Evolutionary conservation across 2,888 invertebrate genomes (phyloP), one percentile per base, ranked within the genome.

Genomic region (Poecilus cupreus): DNA sequence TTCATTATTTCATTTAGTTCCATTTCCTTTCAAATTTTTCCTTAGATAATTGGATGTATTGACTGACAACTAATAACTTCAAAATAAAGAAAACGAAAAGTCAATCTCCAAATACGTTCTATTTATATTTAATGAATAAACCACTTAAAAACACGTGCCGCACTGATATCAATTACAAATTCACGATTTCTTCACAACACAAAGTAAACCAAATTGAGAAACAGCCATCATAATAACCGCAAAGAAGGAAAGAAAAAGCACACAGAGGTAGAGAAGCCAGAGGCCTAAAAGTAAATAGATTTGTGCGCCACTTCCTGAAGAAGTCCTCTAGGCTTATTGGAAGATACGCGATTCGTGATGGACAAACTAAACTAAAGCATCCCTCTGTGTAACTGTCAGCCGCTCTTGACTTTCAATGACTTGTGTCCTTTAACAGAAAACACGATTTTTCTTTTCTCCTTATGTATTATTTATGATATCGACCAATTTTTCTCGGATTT

Each of bases 371-470:
- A 43, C 26, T n/a, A 13, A 13, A 60, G 60, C 13, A 32, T 13
- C 60, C 18, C 8, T 3, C 16, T 18, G 16, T 51, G 60, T 26
- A 16, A 8, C 24, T 43, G 43, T 70, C 70, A 70, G 70, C 11
- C 13, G 43, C 64, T 64, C 54, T 13, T 39, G 70, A 70, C 70
- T 70, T 39, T 70, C 70, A 70, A 70, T 70, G 70, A 16, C 18
- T 70, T 70, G 24, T 39, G 20, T 26, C 70, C 20, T 26, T 10
- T 39, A 37, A 37, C 20, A 39, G 39, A 6, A 37, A 37, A 70
- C 43, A 39, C 5, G 20, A 43, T 70, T 64, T 64, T 32, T 64
- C 32, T 64, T 64, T 32, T 64, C 64, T 64, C 32, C 37, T 64
- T 1, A 64, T 64, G 64, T 64, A 18, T 64, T 64, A 64, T 64